These are phyloP conservation scores for Hymenopus coronatus DNA, from an alignment of 2,888 invertebrate species.

Conservation along the genomic window DNA sequence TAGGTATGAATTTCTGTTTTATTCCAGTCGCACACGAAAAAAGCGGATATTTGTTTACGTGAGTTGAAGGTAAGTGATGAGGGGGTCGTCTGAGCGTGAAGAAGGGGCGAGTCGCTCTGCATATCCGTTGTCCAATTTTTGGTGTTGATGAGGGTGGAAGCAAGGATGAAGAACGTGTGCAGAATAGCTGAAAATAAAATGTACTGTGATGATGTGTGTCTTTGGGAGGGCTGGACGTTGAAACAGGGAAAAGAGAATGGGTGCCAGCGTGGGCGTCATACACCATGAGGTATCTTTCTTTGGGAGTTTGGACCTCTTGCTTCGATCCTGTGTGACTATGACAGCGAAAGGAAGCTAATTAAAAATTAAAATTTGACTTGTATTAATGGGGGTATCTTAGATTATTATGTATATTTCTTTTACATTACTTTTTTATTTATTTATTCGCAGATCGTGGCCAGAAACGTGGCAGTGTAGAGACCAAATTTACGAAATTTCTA, in stretches of 20 bases:
- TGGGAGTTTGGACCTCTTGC: neutral
- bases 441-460: no score
- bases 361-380: no score
- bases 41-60: conserved; percentile 13
- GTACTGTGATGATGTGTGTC: neutral
- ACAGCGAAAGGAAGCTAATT: no score
- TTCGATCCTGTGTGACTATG: no score
- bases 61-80: conserved; percentile 2
- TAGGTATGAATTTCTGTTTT: neutral
- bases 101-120: neutral
- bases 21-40: neutral
- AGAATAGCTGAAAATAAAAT: neutral
- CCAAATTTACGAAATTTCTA: no score
- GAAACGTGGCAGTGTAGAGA: no score
- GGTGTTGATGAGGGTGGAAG: neutral
- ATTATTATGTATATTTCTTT: no score
- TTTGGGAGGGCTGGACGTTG: neutral
- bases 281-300: neutral
- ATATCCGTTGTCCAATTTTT: neutral
- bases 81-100: neutral
- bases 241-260: neutral
- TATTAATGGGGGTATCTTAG: no score
- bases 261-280: neutral
- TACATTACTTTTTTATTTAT: no score
- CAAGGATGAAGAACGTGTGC: neutral